Base-by-base conservation (phyloP, 2,888 invertebrate species). In the Ophion slaviceki region DNA sequence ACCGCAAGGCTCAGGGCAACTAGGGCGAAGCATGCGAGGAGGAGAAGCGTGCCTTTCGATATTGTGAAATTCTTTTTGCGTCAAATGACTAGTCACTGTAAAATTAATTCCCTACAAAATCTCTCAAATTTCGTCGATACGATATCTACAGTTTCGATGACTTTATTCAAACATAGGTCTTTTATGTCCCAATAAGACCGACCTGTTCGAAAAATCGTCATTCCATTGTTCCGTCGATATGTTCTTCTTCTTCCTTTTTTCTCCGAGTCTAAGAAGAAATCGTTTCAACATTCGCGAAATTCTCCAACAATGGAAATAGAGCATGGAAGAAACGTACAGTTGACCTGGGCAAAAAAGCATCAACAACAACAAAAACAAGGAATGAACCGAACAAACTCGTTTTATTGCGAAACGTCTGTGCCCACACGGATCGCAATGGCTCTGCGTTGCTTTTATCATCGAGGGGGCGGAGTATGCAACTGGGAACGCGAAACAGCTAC, bases 371-470 rank as follows among this genome's bases (percentile, higher is more conserved):
- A 53, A 53, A 53, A 53, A 3, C 2, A 66, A 28, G 28, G 28
- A 66, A 66, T 28, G 36, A 36, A 11, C 66, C 40, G 40, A 24
- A 28, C 36, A 66, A 32, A 8, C 6, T 64, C 32, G 28, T 64
- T 66, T 40, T n/a, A 40, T 32, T 36, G 66, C n/a, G 7, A 17
- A 17, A 28, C 40, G 66, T 36, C 62, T 11, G 24, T 62, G 6
- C 20, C 72, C 72, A 57, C 17, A 47, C 67, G 17, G 67, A 53
- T 80, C 62, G 74, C 85, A 80, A 86, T 82, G 75, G 47, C 28
- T 81, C 59, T 72, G 77, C 80, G 74, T 86, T 86, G 78, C 86
- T 80, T 77, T 86, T 83, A 86, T 75, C 80, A 83, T 77, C 78
- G 70, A 24, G n/a, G 47, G 59, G 68, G 36, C 71, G 57, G 20